Evolutionary conservation across 2,797 vertebrate species (phyloP), one percentile per base, ranked within the genome.

Genomic region (Sphaeramia orbicularis): DNA sequence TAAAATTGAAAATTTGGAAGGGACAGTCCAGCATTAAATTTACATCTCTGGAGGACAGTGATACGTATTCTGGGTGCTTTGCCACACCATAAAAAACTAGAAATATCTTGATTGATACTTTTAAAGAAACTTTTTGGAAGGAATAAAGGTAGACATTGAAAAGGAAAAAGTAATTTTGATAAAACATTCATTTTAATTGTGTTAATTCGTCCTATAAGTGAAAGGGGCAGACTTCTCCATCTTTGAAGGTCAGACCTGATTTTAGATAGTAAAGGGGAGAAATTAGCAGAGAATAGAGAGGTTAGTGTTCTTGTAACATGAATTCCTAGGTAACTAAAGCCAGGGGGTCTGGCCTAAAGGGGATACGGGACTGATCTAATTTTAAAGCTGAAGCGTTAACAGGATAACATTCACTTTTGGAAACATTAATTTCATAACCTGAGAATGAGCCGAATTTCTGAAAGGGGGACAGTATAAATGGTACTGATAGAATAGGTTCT

Each of bases 321-420:
- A 10, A 77, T n/a, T 4, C 32, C 50, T 7, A 65, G 19, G 38
- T 55, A 65, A 14, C 4, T 48, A 24, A 66, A 73, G 10, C 51
- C 47, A 19, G 45, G 4, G 13, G 16, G 7, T n/a, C n/a, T n/a
- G n/a, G n/a, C n/a, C 51, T 42, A 21, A 60, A 73, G 2, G 42
- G 70, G 1, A 53, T 5, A 16, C 41, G 36, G 8, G 19, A 32
- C 21, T 64, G 47, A 3, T 5, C 14, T 2, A 53, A 41, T n/a
- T n/a, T n/a, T n/a, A n/a, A n/a, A n/a, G n/a, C n/a, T n/a, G n/a
- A n/a, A n/a, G n/a, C n/a, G n/a, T n/a, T n/a, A n/a, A n/a, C n/a
- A n/a, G n/a, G n/a, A n/a, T n/a, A n/a, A n/a, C n/a, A n/a, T n/a
- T n/a, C n/a, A n/a, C n/a, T n/a, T n/a, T n/a, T n/a, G n/a, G n/a